Evolutionary conservation across 2,113 vertebrate species (phyloP).

Genomic region (Ginglymostoma cirratum): DNA sequence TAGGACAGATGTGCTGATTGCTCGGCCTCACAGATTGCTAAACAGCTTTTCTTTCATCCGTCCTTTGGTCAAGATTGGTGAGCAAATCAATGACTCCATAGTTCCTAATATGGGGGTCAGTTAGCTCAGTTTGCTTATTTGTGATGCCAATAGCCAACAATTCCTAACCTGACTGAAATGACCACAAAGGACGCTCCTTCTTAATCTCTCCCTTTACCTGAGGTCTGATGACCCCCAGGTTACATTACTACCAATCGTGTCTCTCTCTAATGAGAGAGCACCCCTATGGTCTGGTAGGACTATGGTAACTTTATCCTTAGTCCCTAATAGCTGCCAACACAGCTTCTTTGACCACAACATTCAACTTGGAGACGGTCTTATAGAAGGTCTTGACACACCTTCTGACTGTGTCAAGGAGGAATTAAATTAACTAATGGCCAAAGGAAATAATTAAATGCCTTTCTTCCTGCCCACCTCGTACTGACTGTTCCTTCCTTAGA

Average conservation of each 20-base stretch:
- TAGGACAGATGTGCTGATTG: not conserved
- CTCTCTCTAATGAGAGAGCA: no score
- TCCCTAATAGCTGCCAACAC: not conserved
- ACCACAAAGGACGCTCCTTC: no score
- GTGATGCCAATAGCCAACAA: no score
- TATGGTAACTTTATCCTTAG: no score
- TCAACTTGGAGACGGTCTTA: not conserved
- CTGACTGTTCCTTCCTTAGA: not conserved
- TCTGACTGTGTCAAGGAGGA: not conserved
- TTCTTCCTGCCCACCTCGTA: slow-evolving; percentile 3
- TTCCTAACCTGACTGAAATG: no score
- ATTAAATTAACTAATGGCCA: not conserved
- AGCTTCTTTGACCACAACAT: not conserved
- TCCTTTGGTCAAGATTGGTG: not conserved
- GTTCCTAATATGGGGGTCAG: not conserved
- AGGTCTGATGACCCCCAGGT: no score
- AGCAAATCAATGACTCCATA: not conserved
- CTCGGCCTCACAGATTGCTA: not conserved
- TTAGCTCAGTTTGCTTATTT: no score
- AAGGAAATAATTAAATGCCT: slow-evolving; percentile 28
- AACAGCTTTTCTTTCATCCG: not conserved
- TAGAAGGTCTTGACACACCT: no score
- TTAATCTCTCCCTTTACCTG: no score
- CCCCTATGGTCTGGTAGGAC: no score
- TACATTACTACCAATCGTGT: no score